Conservation (phyloP, 2,888 invertebrate species). For the Dryomyza anilis region DNA sequence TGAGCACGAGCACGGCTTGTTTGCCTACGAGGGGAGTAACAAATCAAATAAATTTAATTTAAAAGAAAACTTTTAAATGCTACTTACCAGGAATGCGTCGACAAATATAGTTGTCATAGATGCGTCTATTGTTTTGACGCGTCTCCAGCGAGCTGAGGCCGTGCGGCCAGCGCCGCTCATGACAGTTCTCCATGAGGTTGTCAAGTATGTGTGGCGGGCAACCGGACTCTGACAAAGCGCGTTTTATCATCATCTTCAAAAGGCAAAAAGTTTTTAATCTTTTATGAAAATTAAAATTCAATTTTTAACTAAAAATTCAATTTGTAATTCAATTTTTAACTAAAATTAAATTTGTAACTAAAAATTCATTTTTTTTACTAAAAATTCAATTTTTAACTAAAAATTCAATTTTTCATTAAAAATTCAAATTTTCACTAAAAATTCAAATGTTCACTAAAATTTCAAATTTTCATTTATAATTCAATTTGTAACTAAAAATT, state of each 20-base stretch:
- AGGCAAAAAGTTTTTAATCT: slow-evolving; percentile 1
- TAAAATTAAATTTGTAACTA: no score
- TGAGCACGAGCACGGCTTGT: slow-evolving; percentile 92
- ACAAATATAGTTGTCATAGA: slow-evolving; percentile 92
- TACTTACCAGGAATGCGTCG: slow-evolving; percentile 82
- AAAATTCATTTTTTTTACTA: no score
- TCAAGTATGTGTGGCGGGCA: slow-evolving; percentile 93
- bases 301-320: no score
- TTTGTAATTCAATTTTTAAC: no score
- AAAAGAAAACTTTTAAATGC: background rate
- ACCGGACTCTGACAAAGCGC: slow-evolving; percentile 90
- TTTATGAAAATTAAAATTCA: no score
- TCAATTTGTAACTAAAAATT: no score
- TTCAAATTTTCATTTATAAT: no score
- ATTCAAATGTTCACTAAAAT: background rate
- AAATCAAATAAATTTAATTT: slow-evolving; percentile 1
- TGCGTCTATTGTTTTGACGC: slow-evolving; percentile 87
- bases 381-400: no score
- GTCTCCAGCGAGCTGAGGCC: slow-evolving; percentile 92
- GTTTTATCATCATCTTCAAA: slow-evolving; percentile 86
- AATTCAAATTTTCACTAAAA: no score
- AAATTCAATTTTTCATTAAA: no score
- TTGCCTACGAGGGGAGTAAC: slow-evolving; percentile 70
- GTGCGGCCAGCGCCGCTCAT: slow-evolving; percentile 93
- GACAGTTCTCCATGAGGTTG: slow-evolving; percentile 96